Percentiles rank a stretch among this genome's conserved stretches.
These are phyloP conservation scores for Cotesia chilonis DNA, from an alignment of 1,140 invertebrate genomes.

Conservation along the genomic window DNA sequence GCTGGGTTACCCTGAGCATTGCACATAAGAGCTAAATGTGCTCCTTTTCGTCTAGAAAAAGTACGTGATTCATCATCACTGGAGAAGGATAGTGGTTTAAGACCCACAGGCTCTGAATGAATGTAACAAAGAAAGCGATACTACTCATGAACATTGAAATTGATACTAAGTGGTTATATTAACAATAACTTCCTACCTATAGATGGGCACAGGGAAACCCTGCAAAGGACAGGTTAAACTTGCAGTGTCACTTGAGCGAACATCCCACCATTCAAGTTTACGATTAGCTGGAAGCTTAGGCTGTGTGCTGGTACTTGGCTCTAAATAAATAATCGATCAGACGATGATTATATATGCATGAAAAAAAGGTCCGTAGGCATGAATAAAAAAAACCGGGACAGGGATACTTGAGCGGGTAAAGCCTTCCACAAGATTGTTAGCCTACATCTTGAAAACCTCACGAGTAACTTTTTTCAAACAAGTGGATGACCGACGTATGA, in stretches of 20 bases:
- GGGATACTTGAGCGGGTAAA: conserved; percentile 17
- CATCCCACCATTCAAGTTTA: conserved; percentile 62
- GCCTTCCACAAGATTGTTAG: conserved; percentile 10
- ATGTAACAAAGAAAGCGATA: conserved; percentile 28
- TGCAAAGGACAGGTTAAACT: conserved; percentile 70
- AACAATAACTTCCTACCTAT: conserved; percentile 54
- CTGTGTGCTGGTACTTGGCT: conserved; percentile 66
- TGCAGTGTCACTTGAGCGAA: conserved; percentile 38
- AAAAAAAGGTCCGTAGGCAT: conserved; percentile 15
- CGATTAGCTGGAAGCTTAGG: conserved; percentile 66
- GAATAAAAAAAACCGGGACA: conserved; percentile 24
- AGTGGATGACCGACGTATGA: conserved; percentile 7
- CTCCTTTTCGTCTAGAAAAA: conserved; percentile 38
- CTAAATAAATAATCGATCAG: conserved; percentile 51
- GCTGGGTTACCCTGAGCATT: conserved; percentile 71
- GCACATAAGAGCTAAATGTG: conserved; percentile 67
- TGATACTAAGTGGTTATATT: not conserved
- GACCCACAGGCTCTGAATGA: conserved; percentile 74
- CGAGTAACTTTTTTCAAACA: conserved; percentile 10
- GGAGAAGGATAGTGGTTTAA: conserved; percentile 74
- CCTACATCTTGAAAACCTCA: conserved; percentile 24
- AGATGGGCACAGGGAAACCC: conserved; percentile 69
- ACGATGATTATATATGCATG: conserved; percentile 3
- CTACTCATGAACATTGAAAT: not conserved
- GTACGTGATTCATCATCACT: conserved; percentile 62